These are phyloP conservation scores for Ctenopoma multispine DNA, from an alignment of 2,797 vertebrate species.

Conservation along the genomic window DNA sequence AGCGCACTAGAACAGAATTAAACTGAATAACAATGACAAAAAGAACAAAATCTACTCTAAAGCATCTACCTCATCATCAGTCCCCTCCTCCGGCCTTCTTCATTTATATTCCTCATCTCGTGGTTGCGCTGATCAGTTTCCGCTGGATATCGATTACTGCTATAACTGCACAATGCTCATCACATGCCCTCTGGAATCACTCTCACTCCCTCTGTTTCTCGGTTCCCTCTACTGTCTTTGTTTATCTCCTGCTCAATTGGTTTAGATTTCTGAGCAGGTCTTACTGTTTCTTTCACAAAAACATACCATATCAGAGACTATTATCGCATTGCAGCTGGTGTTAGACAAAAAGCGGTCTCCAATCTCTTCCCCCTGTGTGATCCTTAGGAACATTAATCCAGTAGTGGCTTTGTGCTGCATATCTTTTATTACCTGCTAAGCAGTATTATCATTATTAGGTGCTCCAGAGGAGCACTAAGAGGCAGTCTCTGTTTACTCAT, in stretches of 20 bases:
- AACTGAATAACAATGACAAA: conserved; percentile 38
- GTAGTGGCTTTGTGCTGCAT: conserved; percentile 45
- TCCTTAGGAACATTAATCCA: conserved; percentile 35
- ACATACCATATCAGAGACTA: background rate
- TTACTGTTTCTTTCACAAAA: conserved; percentile 8
- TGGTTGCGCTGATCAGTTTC: conserved; percentile 72
- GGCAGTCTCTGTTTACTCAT: conserved; percentile 49
- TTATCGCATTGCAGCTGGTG: conserved; percentile 27
- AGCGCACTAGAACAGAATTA: conserved; percentile 9
- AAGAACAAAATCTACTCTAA: conserved; percentile 13
- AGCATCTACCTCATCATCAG: conserved; percentile 21
- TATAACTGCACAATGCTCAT: conserved; percentile 63
- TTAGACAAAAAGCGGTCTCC: conserved; percentile 32
- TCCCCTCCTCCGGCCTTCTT: conserved; percentile 17
- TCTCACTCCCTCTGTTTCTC: conserved; percentile 18
- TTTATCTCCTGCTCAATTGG: conserved; percentile 21
- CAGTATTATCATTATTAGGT: conserved; percentile 53
- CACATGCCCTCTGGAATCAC: conserved; percentile 52
- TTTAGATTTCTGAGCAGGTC: conserved; percentile 32
- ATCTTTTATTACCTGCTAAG: conserved; percentile 60
- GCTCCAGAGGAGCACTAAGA: conserved; percentile 37
- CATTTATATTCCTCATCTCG: conserved; percentile 55
- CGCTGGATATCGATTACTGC: conserved; percentile 71
- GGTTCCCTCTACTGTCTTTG: conserved; percentile 9
- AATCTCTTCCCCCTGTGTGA: conserved; percentile 8